Base-by-base conservation (phyloP, 1,140 invertebrate species). In the Gonatopus flavifemur region DNA sequence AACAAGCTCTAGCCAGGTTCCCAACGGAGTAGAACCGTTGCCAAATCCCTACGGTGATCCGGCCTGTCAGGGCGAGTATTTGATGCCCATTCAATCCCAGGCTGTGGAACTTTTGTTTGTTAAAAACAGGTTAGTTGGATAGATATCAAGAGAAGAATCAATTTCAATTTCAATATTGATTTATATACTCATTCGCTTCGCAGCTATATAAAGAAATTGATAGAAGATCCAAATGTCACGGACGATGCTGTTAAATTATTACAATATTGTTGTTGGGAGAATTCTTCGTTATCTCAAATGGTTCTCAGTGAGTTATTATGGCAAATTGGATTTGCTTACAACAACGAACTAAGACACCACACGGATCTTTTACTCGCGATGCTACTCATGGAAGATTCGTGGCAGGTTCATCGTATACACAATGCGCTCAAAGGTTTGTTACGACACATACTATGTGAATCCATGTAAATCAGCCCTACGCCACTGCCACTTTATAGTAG, bases 191-290 rank as follows among this genome's bases (percentile, higher is more conserved):
- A 56, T 16, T 63, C 38, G 43, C 70, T 59, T 33, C 81, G 49
- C 50, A 89, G 86, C 57, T 97, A 96, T 69, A 88, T 98, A 44
- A 98, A 98, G 74, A 98, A 98, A 72, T 79, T 98, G 5, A 93
- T 97, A 13, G 94, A 98, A 74, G 95, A 98, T 66, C 89, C 89
- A 20, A 94, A 93, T 74, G 85, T 88, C 20, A 88, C 89, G 20
- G 94, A 98, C 59, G 95, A 98, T 45, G 91, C 91, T 0, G 81
- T 93, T 1, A 90, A 93, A 74, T 76, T 98, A 36, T 71, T 94
- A 3, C 90, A 96, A 78, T 98, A 92, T 74, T 90, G 94, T 69
- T 93, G 90, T 62, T 98, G 95, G 95, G 95, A 98, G 74, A 96
- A 98, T 82, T 91, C 93, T 13, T 86, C 90, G 51, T 93, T 97